Evolutionary conservation across 2,113 vertebrate genomes (phyloP).

Genomic region (Rhinichthys klamathensis): DNA sequence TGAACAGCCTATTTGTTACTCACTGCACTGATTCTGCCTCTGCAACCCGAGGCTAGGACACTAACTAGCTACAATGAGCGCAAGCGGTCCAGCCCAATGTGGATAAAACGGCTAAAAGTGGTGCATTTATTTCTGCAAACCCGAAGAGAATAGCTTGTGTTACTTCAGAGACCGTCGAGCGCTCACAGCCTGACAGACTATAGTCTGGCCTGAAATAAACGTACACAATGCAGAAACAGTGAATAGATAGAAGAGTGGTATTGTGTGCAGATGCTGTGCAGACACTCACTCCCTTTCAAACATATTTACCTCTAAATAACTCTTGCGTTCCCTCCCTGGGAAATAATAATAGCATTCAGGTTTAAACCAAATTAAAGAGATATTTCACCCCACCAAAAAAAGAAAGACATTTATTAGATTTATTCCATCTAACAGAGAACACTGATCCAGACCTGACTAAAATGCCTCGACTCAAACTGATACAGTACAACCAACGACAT

Average conservation of each 20-base stretch:
- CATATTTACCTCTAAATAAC: background rate
- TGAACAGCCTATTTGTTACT: background rate
- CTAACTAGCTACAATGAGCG: background rate
- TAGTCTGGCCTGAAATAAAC: background rate
- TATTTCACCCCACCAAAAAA: too few relatives aligned
- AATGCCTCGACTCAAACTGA: too few relatives aligned
- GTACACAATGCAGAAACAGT: background rate
- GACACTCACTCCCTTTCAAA: background rate
- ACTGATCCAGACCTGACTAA: too few relatives aligned
- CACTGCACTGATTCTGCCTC: background rate
- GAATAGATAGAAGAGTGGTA: background rate
- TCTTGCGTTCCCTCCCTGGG: too few relatives aligned
- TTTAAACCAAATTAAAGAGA: too few relatives aligned
- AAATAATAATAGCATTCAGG: too few relatives aligned
- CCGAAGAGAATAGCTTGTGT: background rate
- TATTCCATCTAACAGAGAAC: too few relatives aligned
- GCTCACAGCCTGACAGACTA: background rate
- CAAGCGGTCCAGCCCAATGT: background rate
- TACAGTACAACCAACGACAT: too few relatives aligned
- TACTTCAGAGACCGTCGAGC: background rate
- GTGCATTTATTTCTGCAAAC: background rate
- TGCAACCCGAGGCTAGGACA: background rate
- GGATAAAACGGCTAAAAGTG: background rate
- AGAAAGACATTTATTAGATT: too few relatives aligned
- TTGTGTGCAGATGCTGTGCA: background rate